phyloP scores from a whole-genome alignment of 2,888 invertebrate species.

The Allolobophora icterica region DNA sequence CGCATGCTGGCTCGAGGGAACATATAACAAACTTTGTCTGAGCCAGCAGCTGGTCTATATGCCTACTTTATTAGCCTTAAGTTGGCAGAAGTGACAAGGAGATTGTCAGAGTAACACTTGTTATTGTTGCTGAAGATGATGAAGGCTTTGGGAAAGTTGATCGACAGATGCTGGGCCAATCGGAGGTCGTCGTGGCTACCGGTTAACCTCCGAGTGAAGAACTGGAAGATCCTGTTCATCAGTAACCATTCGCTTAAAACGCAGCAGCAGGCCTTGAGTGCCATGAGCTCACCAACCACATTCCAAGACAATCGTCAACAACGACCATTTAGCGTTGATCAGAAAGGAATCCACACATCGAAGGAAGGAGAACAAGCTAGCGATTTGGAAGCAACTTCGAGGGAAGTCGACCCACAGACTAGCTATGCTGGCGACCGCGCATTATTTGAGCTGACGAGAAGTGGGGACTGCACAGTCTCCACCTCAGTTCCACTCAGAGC shows the following conservation, averaged over 20 bases:
- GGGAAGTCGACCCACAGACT: neutral
- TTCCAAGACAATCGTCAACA: neutral
- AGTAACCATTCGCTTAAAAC: neutral
- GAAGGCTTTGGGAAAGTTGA: neutral
- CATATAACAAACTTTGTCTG: too few species aligned
- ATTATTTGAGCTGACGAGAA: neutral
- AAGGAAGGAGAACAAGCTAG: neutral
- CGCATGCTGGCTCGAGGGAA: too few species aligned
- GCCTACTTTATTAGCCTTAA: neutral
- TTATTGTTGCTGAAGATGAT: neutral
- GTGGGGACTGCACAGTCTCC: neutral
- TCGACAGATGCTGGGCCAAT: neutral
- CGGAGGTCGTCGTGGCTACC: neutral
- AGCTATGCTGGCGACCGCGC: neutral
- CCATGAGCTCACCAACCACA: neutral
- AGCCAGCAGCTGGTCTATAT: neutral
- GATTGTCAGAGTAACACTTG: neutral
- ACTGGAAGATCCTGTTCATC: neutral
- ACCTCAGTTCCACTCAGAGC: neutral
- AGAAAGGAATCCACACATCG: slow-evolving; percentile 17
- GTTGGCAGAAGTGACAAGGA: neutral
- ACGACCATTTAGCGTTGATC: neutral
- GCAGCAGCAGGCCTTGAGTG: neutral
- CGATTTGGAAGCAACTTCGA: neutral
- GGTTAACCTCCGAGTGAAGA: neutral